Evolutionary conservation across 2,888 invertebrate genomes (phyloP).

Genomic region (Mechanitis mazaeus): DNA sequence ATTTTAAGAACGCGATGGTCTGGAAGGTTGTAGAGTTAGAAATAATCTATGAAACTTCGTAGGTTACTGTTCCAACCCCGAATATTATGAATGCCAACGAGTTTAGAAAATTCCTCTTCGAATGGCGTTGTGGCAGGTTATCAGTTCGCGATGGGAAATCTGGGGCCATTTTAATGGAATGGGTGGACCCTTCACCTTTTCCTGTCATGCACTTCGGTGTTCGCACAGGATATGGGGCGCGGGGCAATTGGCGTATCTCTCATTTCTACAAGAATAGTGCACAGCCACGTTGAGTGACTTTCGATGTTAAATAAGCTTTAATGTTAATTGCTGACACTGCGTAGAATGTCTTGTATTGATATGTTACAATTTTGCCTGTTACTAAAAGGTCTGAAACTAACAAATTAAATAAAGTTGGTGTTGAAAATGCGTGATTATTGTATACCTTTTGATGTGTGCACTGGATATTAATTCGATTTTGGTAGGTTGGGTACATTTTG

Average conservation of each 20-base stretch:
- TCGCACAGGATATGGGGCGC: conserved; percentile 80
- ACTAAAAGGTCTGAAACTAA: conserved; percentile 25
- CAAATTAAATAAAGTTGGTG: conserved; percentile 24
- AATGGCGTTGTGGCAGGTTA: conserved; percentile 76
- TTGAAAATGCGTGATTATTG: conserved; percentile 35
- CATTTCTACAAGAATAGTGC: conserved; percentile 49
- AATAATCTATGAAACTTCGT: conserved; percentile 43
- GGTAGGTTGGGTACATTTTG: conserved; percentile 76
- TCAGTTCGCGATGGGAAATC: conserved; percentile 65
- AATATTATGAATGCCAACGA: conserved; percentile 75
- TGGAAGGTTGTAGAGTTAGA: conserved; percentile 5
- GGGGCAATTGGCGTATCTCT: conserved; percentile 78
- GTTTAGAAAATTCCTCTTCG: conserved; percentile 74
- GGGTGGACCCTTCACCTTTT: conserved; percentile 78
- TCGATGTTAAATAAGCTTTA: conserved; percentile 43
- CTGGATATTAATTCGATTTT: conserved; percentile 41
- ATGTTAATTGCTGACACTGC: conserved; percentile 50
- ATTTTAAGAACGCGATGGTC: conserved; percentile 37
- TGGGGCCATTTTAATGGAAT: conserved; percentile 75
- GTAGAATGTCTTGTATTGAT: conserved; percentile 23
- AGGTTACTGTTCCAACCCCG: conserved; percentile 77
- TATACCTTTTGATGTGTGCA: conserved; percentile 28
- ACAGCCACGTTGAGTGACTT: conserved; percentile 61
- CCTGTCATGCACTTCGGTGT: conserved; percentile 79
- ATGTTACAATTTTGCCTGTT: conserved; percentile 31